phyloP scores from a whole-genome alignment of 2,113 vertebrate species.

The Chaenocephalus aceratus region DNA sequence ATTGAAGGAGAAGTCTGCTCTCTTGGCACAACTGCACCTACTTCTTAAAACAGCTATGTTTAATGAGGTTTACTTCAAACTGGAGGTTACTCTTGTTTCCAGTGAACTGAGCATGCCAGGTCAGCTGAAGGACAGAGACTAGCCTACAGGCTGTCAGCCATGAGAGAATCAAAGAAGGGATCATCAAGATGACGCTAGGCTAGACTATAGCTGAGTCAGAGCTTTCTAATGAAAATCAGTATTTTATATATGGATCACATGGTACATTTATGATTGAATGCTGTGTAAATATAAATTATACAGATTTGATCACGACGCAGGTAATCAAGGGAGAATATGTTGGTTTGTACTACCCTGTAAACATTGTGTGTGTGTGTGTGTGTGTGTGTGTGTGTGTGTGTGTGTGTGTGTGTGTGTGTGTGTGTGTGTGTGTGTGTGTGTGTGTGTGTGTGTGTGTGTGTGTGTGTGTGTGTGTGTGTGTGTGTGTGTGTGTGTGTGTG shows the following conservation, averaged over 20 bases:
- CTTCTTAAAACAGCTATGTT: slow-evolving; percentile 5
- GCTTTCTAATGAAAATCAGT: neutral
- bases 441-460: neutral
- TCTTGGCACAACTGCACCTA: neutral
- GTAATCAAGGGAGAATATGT: too few species aligned
- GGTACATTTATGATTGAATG: too few species aligned
- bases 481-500: neutral
- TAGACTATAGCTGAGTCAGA: neutral
- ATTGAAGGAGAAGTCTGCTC: neutral
- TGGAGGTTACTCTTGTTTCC: neutral
- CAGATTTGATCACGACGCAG: too few species aligned
- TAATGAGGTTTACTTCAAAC: slow-evolving; percentile 5
- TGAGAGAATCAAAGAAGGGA: neutral
- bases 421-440: neutral
- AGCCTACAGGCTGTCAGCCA: neutral
- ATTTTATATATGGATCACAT: too few species aligned
- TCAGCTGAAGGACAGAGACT: slow-evolving; percentile 25
- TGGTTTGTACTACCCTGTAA: too few species aligned
- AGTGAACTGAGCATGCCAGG: neutral
- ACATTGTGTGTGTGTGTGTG: neutral
- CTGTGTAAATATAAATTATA: too few species aligned
- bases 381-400: neutral
- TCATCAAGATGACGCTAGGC: neutral
- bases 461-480: neutral
- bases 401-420: neutral